Evolutionary conservation across 2,888 invertebrate species (phyloP), one percentile per base, ranked within the genome.

Genomic region (Dioctria rufipes): DNA sequence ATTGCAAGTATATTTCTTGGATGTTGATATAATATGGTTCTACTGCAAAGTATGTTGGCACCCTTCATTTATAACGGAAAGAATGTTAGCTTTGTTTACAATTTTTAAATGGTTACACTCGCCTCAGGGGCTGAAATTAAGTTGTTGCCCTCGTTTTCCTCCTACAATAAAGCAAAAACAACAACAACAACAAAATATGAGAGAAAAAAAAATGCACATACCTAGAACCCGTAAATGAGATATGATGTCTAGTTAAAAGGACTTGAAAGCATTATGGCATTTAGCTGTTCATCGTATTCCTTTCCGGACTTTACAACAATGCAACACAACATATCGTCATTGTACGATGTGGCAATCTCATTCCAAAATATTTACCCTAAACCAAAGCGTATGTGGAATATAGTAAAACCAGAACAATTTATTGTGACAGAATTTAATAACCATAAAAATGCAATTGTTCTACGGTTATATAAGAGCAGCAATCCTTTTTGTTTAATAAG

Each of bases 111-210:
- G 78, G 78, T 66, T 78, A 42, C 78, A 66, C 66, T 54, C n/a
- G 78, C 78, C 78, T 11, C 13, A 25, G 25, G 66, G 66, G 66
- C 25, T 65, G 65, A 78, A 78, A 78, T 78, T 78, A 78, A 78
- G 78, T 78, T 78, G 66, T 78, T 78, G 78, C 66, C 66, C 78
- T 78, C 78, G 78, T 78, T 78, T 78, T 73, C 42, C 42, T 54
- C 42, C 51, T 9, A 66, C 61, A 54, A 43, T 40, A 65, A 42
- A 61, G 11, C 25, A 65, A 78, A 78, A 40, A 69, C 13, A 37
- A 51, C 25, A 65, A 78, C 66, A 42, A 71, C 13, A 37, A 37
- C 25, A 49, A 37, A 71, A 51, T n/a, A 73, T 40, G 42, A 73
- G 54, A 49, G 25, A 43, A 69, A 69, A 13, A 49, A 43, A 69